Conservation (phyloP, 2,797 vertebrate species). For the Euphonia xanthogaster region DNA sequence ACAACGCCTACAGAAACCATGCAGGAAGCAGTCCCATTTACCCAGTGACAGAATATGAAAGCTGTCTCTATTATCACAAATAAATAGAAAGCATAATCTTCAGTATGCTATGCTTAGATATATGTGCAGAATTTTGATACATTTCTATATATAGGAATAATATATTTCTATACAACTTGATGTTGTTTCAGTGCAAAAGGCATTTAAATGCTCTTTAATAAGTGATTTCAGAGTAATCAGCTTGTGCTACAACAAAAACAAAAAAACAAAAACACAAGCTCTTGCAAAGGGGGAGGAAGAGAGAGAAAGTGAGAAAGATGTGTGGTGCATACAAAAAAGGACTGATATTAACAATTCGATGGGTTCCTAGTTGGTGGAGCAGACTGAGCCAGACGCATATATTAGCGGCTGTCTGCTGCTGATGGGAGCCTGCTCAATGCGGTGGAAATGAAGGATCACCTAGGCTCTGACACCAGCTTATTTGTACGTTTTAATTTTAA, state of each 20-base stretch:
- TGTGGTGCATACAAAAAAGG: constrained; percentile 80
- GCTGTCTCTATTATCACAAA: not conserved
- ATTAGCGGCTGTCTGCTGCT: constrained; percentile 93
- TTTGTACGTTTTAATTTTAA: constrained; percentile 78
- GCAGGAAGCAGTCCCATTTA: not conserved
- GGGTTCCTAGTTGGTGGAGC: constrained; percentile 86
- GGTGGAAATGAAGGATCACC: constrained; percentile 89
- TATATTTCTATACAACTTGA: not conserved
- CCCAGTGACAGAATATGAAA: not conserved
- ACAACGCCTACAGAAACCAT: not conserved
- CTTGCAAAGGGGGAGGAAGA: constrained; percentile 81
- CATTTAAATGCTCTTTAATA: constrained; percentile 77
- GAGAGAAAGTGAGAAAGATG: constrained; percentile 75
- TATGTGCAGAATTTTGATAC: not conserved
- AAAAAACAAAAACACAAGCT: constrained; percentile 68
- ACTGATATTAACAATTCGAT: constrained; percentile 86
- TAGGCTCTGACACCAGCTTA: constrained; percentile 77
- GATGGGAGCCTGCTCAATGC: constrained; percentile 86
- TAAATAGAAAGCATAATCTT: not conserved
- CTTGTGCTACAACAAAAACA: constrained; percentile 80
- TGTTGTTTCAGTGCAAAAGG: constrained; percentile 28
- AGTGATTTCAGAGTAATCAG: constrained; percentile 85
- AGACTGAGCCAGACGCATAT: constrained; percentile 95
- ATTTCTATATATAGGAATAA: not conserved
- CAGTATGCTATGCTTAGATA: not conserved